Evolutionary conservation across 2,113 vertebrate species (phyloP).

Genomic region (Dasyornis broadbenti): DNA sequence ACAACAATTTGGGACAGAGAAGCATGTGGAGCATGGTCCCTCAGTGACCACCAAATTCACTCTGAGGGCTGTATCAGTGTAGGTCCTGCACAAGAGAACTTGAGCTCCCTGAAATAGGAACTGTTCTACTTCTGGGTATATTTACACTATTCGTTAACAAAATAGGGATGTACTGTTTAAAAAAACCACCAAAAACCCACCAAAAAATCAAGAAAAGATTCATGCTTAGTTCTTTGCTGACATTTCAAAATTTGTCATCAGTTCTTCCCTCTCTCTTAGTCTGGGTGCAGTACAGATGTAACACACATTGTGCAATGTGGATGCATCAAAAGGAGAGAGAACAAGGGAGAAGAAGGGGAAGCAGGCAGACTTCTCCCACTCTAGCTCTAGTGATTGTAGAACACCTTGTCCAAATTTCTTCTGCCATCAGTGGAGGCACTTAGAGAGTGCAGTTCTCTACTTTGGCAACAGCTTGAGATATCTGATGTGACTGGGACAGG

Average conservation of each 20-base stretch:
- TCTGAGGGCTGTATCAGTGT: not conserved
- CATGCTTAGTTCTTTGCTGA: not conserved
- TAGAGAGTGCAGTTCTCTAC: not conserved
- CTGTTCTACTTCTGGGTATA: not conserved
- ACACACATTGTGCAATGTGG: not conserved
- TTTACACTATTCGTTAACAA: not conserved
- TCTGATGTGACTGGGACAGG: not conserved
- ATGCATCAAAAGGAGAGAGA: not conserved
- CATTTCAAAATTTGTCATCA: not conserved
- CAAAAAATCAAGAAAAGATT: accelerated
- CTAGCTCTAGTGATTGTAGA: not conserved
- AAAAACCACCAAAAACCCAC: not conserved
- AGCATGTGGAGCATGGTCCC: not conserved
- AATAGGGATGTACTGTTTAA: not conserved
- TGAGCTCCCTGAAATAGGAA: accelerated
- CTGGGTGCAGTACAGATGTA: not conserved
- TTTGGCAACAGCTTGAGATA: not conserved
- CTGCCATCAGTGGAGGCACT: not conserved
- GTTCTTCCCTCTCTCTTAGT: not conserved
- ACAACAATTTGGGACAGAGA: not conserved
- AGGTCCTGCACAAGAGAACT: not conserved
- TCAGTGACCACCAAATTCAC: not conserved
- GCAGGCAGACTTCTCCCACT: not conserved
- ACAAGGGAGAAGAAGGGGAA: not conserved
- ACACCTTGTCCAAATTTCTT: not conserved